These are phyloP conservation scores for Haemorhous mexicanus DNA, from an alignment of 2,113 vertebrate genomes.

Conservation along the genomic window DNA sequence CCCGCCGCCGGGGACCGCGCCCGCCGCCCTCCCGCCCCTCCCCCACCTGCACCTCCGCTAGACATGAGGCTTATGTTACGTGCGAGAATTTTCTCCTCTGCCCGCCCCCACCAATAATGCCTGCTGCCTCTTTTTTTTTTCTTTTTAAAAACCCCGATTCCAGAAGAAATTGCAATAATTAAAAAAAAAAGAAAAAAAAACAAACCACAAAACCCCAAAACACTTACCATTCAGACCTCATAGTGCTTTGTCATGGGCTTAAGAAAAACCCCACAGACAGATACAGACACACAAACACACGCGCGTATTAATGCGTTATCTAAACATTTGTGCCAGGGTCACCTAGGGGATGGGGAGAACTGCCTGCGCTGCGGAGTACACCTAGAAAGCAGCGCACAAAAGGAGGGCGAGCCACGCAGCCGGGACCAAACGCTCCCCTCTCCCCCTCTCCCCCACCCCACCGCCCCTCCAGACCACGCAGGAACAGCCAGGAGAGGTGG, in stretches of 20 bases:
- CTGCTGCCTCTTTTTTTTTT: not conserved
- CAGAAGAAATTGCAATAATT: not conserved
- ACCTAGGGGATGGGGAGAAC: not conserved
- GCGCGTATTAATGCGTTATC: conserved; percentile 46
- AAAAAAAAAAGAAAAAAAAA: not conserved
- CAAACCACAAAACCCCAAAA: too few relatives aligned
- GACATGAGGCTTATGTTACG: too few relatives aligned
- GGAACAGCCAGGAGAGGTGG: not conserved
- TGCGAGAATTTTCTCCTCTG: not conserved
- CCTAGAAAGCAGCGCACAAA: conserved; percentile 26
- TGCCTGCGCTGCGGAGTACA: not conserved
- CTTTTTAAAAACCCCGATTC: not conserved
- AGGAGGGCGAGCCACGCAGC: conserved; percentile 17
- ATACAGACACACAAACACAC: not conserved
- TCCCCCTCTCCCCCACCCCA: too few relatives aligned
- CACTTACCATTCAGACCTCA: conserved; percentile 76
- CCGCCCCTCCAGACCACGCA: not conserved
- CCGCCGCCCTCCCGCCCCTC: too few relatives aligned
- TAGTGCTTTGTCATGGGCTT: conserved; percentile 64
- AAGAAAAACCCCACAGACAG: not conserved
- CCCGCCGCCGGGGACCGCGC: too few relatives aligned
- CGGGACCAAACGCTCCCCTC: not conserved
- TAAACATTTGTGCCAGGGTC: conserved; percentile 16
- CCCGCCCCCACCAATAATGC: not conserved
- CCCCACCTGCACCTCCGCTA: too few relatives aligned